Evolutionary conservation across 1,140 invertebrate species (phyloP), one percentile per base, ranked within the genome.

Genomic region (Ips typographus): DNA sequence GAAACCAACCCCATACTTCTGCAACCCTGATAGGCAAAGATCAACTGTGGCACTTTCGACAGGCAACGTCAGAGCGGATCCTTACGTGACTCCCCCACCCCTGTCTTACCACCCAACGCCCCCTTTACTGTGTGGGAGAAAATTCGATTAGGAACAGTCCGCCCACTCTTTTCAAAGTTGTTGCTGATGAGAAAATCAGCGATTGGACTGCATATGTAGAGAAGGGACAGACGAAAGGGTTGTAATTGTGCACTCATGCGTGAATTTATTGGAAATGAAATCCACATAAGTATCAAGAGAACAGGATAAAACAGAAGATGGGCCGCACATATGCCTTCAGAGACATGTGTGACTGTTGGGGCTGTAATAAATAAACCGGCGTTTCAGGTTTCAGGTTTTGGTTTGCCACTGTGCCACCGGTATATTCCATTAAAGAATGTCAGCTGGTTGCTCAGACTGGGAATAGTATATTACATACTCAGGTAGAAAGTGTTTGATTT

Each of bases 191-290:
- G 7, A n/a, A 47, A 47, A 37, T 62, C 41, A 47, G 40, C 7
- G 40, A 40, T 44, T 22, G 58, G 7, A 2, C 38, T 60, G 2
- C 6, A 22, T 40, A 22, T 44, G 41, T n/a, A 7, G n/a, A 22
- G 6, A 55, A 47, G 4, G n/a, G n/a, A 4, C 4, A 6, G n/a
- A 47, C 4, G 5, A 53, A 22, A 58, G 38, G 7, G 38, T 36
- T 55, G 52, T 36, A 37, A 36, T 8, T 44, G 60, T 57, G 59
- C 68, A 71, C 63, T 75, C 75, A 76, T 75, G 75, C 76, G 75
- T 77, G 76, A 77, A 77, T 77, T 76, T 76, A 76, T 77, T 77
- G 76, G 76, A 76, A 77, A 77, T 73, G 69, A 75, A 75, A 74
- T 77, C 72, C 75, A 76, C 72, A 77, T 76, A 72, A 73, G 67